Conservation (phyloP, 2,888 invertebrate genomes). For the Netelia inedita region DNA sequence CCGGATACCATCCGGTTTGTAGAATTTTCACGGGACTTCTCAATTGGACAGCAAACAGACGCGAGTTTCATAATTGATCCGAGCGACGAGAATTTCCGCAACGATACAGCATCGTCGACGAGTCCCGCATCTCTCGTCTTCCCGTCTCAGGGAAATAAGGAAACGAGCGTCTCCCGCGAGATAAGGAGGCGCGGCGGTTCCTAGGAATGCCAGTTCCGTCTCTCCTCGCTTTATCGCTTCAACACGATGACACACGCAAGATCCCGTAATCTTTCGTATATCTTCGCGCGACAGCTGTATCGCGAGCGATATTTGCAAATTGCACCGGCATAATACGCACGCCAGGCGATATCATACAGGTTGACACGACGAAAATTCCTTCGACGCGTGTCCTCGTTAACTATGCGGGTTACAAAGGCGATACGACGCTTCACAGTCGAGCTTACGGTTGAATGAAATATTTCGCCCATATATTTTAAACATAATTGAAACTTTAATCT, state of each 20-base stretch:
- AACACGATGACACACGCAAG: conserved; percentile 39
- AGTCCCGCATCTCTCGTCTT: conserved; percentile 22
- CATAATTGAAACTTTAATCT: neutral
- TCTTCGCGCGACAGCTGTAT: conserved; percentile 38
- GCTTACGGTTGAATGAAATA: neutral
- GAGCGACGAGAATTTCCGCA: neutral
- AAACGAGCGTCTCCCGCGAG: conserved; percentile 39
- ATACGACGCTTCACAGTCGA: neutral
- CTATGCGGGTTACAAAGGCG: conserved; percentile 1
- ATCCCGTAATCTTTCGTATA: conserved; percentile 56
- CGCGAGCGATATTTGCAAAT: conserved; percentile 45
- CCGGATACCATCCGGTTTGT: too few relatives aligned
- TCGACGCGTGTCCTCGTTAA: neutral
- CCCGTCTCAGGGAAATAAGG: conserved; percentile 20
- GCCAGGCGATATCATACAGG: neutral
- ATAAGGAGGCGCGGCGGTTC: conserved; percentile 24
- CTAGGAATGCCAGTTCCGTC: conserved; percentile 37
- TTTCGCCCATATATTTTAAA: conserved; percentile 8
- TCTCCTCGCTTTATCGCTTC: conserved; percentile 14
- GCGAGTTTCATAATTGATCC: neutral
- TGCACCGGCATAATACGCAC: conserved; percentile 10
- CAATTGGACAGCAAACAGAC: neutral
- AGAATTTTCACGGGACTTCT: neutral
- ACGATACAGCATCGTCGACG: conserved; percentile 7
- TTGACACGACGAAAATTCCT: conserved; percentile 3